Evolutionary conservation across 2,888 invertebrate species (phyloP), one percentile per base, ranked within the genome.

Genomic region (Agonopterix heracliana): DNA sequence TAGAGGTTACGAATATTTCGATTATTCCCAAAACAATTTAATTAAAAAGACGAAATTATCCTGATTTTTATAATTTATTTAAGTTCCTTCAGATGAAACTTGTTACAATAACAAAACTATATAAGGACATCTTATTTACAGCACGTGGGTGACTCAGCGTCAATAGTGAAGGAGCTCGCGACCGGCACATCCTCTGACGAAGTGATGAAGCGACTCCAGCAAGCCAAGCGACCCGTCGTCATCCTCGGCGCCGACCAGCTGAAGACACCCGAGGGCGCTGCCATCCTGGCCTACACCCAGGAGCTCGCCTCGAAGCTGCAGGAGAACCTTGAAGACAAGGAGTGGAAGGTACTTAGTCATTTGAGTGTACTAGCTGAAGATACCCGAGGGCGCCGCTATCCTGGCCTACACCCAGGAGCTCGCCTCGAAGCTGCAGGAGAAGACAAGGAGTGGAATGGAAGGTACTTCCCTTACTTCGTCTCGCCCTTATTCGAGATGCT

Each of bases 231-330:
- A 51, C 99, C 99, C n/a, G 87, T 98, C 51, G 93, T 99, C 42
- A 95, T 99, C 57, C 89, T 99, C 35, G 99, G 99, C 12, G 94
- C 96, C 3, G 95, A 95, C 59, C 91, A 94, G 51, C 89, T 99
- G 34, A 92, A 94, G 71, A 89, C 96, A 3, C 62, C 90, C 2
- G 97, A 97, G 69, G 97, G 96, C 2, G 91, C 91, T 4, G 93
- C 93, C 1, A 90, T 98, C 57, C 89, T 96, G 48, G 91, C 94
- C 0, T 90, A 93, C 55, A 92, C 94, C 1, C 94, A 95, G 68
- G 90, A 92, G 48, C 83, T 97, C 50, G 93, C 96, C 1, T 82
- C 90, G 43, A 78, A 81, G 47, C 73, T 93, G 47, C 90, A 90
- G 68, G 88, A 89, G 35, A 80, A 87, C 34, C 81, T 91, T 3